Conservation (phyloP, 2,113 vertebrate species). For the Lutjanus erythropterus region DNA sequence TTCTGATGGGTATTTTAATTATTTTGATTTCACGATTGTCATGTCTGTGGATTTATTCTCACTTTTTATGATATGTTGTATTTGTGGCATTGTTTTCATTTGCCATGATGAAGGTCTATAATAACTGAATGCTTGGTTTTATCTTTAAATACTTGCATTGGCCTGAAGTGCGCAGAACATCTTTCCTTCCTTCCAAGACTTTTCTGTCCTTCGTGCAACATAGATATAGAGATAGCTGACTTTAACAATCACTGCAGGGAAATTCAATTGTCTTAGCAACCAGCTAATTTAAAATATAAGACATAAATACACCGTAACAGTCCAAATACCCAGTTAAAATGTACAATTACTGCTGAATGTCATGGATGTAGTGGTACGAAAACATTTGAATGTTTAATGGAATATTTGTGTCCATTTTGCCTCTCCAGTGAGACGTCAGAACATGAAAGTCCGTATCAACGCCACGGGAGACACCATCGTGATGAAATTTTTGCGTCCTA, state of each 20-base stretch:
- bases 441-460: constrained; percentile 94
- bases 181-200: neutral
- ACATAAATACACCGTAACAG: no score
- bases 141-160: neutral
- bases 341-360: neutral
- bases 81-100: neutral
- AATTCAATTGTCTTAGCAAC: no score
- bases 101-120: neutral
- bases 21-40: neutral
- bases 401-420: constrained; percentile 17
- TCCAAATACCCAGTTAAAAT: no score
- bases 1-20: neutral
- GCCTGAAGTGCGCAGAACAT: neutral
- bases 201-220: neutral
- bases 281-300: no score
- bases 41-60: neutral
- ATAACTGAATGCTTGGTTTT: neutral
- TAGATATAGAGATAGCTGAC: no score
- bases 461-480: constrained; percentile 92
- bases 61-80: neutral
- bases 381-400: neutral
- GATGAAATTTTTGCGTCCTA: constrained; percentile 91
- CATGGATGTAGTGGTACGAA: neutral
- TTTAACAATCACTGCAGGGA: no score
- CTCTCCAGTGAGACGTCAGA: constrained; percentile 89